Evolutionary conservation across 2,113 vertebrate species (phyloP), one percentile per base, ranked within the genome.

Genomic region (Thalassoma bifasciatum): DNA sequence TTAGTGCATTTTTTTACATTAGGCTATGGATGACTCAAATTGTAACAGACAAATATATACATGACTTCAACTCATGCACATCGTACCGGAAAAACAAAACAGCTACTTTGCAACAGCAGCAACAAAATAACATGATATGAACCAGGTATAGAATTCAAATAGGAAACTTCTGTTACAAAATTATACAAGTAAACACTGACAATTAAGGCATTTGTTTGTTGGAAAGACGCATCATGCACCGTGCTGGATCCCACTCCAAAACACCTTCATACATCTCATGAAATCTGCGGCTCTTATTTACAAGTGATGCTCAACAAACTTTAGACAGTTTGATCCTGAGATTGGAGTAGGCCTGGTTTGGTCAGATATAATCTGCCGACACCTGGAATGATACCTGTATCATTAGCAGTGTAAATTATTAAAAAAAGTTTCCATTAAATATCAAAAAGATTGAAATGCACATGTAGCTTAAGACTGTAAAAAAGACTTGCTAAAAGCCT

Each of bases 141-240:
- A 66, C 84, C 23, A 67, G 6, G n/a, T 47, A 59, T 63, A 10
- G 21, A 70, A 38, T 58, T 64, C 24, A 68, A 46, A 65, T 62
- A 75, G 59, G 59, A 70, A 52, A 62, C 21, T 5, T 21, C 12
- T 65, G 24, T 66, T 86, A 77, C 40, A 91, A 85, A 83, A 72
- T 11, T 4, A 79, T 70, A 79, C 21, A 63, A 64, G 75, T 83
- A 77, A 80, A 86, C 80, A 81, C 23, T 62, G 62, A 81, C 10
- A 5, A 79, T 85, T 88, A 90, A 91, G 87, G 91, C 88, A 85
- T 85, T 82, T 10, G 50, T 65, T 83, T 59, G 69, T 70, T 67
- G 30, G 67, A 37, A 64, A 30, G 61, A 44, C 4, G 21, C 60
- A 42, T 22, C n/a, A 7, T 69, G 66, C 65, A 70, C 40, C 23